A percentile compares a stretch with the other conserved stretches of the same genome.
These are phyloP conservation scores for Peromyscus californicus DNA, from an alignment of 2,113 vertebrate species.

Conservation along the genomic window DNA sequence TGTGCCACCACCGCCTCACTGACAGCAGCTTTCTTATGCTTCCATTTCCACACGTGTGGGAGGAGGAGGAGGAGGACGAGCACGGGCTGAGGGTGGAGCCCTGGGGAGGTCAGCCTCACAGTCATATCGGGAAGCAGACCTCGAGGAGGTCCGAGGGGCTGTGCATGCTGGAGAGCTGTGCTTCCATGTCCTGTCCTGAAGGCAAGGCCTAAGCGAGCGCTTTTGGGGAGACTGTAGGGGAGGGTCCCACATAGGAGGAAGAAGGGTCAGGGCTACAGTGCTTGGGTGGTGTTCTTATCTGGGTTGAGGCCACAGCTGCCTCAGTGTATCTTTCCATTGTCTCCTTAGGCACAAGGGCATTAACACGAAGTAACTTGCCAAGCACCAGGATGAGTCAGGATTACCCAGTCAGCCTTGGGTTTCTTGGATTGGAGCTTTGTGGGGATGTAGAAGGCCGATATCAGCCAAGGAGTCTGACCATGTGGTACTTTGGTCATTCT, in stretches of 20 bases:
- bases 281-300: neutral
- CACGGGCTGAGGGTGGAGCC: neutral
- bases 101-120: neutral
- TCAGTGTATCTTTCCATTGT: neutral
- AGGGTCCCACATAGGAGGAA: neutral
- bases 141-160: neutral
- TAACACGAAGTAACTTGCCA: neutral
- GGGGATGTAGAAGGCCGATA: neutral
- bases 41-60: neutral
- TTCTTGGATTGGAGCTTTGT: neutral
- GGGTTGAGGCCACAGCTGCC: neutral
- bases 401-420: neutral
- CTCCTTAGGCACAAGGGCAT: neutral
- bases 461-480: neutral
- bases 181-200: neutral
- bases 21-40: neutral
- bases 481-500: neutral
- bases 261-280: neutral
- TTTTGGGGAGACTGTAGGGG: neutral
- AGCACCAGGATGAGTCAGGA: neutral
- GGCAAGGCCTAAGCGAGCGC: neutral
- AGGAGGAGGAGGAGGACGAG: neutral
- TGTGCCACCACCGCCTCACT: no score
- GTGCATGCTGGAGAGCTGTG: neutral
- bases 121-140: neutral